Base-by-base conservation (phyloP, 2,888 invertebrate species). In the Trachelus stipa region DNA sequence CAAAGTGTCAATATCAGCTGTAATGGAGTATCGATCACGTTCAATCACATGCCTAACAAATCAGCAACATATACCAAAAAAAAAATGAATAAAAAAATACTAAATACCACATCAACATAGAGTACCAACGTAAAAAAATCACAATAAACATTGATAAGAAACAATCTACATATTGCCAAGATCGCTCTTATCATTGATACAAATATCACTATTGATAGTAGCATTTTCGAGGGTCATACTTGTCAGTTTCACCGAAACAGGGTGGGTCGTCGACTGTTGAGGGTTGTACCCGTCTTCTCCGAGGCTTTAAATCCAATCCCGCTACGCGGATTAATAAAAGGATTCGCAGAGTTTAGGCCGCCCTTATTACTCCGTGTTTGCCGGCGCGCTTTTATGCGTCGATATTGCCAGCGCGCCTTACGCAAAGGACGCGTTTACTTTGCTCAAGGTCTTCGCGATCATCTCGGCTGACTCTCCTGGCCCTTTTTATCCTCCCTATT, bases 311-410 rank as follows among this genome's bases (percentile, higher is more conserved):
- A 90, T 90, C 90, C 90, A 89, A 90, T 90, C 89, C 88, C 84
- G 88, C 87, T 86, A 88, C 85, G 88, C 86, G 87, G 90, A 90
- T 90, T 90, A 90, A 90, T 90, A 89, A 90, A 89, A 90, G 90
- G 88, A 90, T 90, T 90, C 89, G 84, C 87, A 86, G 86, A 90
- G 89, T 89, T 90, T 89, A 88, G 89, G 88, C 85, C 88, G 88
- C 86, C 88, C 85, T 89, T 89, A 89, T 90, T 88, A 90, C 88
- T 89, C 86, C 82, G 83, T 85, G 85, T 79, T 69, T 76, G 78
- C 74, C 74, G 79, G 79, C 77, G 76, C 81, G 81, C 80, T 83
- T 85, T 88, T 84, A 88, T 87, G 85, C 84, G 85, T 87, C 86
- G 87, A 87, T 88, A 87, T 87, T 86, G 85, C 83, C 83, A 83